A percentile compares a stretch with the other conserved stretches of the same genome.
phyloP scores from a whole-genome alignment of 2,797 vertebrate genomes.

The Acipenser transmontanus region DNA sequence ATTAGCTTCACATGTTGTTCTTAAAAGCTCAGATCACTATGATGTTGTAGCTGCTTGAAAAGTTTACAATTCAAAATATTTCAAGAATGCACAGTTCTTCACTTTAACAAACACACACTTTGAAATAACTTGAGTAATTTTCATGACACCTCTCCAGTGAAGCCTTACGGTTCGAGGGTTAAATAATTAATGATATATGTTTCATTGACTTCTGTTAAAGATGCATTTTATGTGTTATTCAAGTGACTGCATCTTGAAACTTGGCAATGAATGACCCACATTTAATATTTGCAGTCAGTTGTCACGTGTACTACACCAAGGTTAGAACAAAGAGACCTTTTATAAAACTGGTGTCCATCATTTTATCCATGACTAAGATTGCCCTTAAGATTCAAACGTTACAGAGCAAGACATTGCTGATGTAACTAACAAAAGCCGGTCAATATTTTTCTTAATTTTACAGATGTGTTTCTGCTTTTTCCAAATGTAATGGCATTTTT shows the following conservation, averaged over 20 bases:
- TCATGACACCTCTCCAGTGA: background rate
- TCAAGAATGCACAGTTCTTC: slow-evolving; percentile 28
- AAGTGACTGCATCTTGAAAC: slow-evolving; percentile 2
- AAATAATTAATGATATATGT: slow-evolving; percentile 3
- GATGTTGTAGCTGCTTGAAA: slow-evolving; percentile 7
- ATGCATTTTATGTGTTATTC: slow-evolving; percentile 4
- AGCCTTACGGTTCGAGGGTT: background rate
- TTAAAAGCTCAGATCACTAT: slow-evolving; percentile 34
- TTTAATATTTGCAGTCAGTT: background rate
- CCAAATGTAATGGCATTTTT: too few relatives aligned
- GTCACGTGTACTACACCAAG: background rate
- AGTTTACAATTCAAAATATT: slow-evolving; percentile 24
- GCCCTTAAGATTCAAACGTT: too few relatives aligned
- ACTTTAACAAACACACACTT: slow-evolving; percentile 3
- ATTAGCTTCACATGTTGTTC: slow-evolving; percentile 62
- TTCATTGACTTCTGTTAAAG: background rate
- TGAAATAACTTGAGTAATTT: background rate
- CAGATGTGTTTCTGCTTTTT: too few relatives aligned
- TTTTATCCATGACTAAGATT: background rate
- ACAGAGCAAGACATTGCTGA: too few relatives aligned
- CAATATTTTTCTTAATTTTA: too few relatives aligned
- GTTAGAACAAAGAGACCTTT: background rate
- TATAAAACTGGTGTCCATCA: background rate
- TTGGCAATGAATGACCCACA: background rate
- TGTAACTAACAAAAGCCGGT: too few relatives aligned